These are phyloP conservation scores for Melanchra persicariae DNA, from an alignment of 2,888 invertebrate genomes.

Conservation along the genomic window DNA sequence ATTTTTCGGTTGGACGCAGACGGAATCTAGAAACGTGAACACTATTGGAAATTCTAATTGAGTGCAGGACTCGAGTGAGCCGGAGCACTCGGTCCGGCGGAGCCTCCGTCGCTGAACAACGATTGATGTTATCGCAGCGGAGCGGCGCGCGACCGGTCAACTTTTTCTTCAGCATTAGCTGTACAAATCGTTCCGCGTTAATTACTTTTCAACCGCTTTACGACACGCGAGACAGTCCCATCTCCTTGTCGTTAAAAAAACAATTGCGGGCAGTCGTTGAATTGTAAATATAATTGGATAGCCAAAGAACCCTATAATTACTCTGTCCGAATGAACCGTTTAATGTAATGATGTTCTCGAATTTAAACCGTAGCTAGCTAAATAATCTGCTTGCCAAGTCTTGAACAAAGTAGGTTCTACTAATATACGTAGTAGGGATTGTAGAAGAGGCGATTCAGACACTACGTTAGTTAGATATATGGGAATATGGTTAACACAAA, in stretches of 20 bases:
- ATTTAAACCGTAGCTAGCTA: slow-evolving; percentile 65
- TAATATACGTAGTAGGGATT: background rate
- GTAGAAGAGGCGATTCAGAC: slow-evolving; percentile 1
- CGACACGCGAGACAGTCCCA: slow-evolving; percentile 79
- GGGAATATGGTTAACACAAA: slow-evolving; percentile 58
- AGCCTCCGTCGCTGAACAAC: slow-evolving; percentile 67
- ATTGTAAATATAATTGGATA: slow-evolving; percentile 81
- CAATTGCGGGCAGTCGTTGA: slow-evolving; percentile 74
- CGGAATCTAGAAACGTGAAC: slow-evolving; percentile 75
- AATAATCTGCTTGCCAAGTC: slow-evolving; percentile 64
- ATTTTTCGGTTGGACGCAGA: slow-evolving; percentile 76
- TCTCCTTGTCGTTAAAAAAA: slow-evolving; percentile 74
- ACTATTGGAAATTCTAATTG: slow-evolving; percentile 79
- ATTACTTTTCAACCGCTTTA: slow-evolving; percentile 77
- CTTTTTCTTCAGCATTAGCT: slow-evolving; percentile 72
- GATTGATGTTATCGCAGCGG: slow-evolving; percentile 76
- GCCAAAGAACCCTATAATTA: slow-evolving; percentile 75
- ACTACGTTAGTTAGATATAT: slow-evolving; percentile 46
- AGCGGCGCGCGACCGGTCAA: slow-evolving; percentile 64
- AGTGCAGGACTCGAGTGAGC: slow-evolving; percentile 66
- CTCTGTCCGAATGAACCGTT: slow-evolving; percentile 74
- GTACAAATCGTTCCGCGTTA: slow-evolving; percentile 80
- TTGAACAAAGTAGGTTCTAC: background rate
- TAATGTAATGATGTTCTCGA: slow-evolving; percentile 77
- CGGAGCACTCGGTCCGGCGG: slow-evolving; percentile 19